These are phyloP conservation scores for Lithosia quadra DNA, from an alignment of 2,888 invertebrate genomes.

Conservation along the genomic window DNA sequence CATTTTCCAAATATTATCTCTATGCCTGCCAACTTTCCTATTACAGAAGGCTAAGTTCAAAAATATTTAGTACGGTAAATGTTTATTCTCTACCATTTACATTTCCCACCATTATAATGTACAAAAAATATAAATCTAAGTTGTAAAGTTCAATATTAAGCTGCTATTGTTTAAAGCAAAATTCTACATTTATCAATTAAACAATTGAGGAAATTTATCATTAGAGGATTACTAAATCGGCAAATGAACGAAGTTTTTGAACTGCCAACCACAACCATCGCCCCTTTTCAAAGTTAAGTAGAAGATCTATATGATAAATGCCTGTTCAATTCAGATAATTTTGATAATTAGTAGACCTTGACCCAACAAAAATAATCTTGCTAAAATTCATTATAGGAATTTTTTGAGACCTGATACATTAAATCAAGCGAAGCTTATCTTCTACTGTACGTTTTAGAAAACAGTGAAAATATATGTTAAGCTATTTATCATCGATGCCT, in stretches of 20 bases:
- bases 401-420: background rate
- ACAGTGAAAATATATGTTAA: background rate
- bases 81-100: too few species aligned
- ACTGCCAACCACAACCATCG: background rate
- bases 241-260: background rate
- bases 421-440: background rate
- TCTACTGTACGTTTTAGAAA: background rate
- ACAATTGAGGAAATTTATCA: background rate
- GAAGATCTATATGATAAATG: background rate
- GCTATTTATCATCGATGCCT: background rate
- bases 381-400: background rate
- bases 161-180: background rate
- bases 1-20: too few species aligned
- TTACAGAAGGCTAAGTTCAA: too few species aligned
- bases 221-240: background rate
- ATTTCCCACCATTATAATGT: too few species aligned
- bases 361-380: background rate
- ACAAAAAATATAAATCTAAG: too few species aligned
- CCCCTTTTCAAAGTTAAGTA: constrained; percentile 1
- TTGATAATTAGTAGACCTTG: background rate
- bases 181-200: background rate
- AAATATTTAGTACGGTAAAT: too few species aligned
- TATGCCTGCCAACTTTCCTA: too few species aligned
- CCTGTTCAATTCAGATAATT: background rate
- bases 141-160: background rate